Percentiles rank a stretch among this genome's conserved stretches.
Conservation (phyloP, 2,113 vertebrate species). For the Brachyhypopomus occidentalis region DNA sequence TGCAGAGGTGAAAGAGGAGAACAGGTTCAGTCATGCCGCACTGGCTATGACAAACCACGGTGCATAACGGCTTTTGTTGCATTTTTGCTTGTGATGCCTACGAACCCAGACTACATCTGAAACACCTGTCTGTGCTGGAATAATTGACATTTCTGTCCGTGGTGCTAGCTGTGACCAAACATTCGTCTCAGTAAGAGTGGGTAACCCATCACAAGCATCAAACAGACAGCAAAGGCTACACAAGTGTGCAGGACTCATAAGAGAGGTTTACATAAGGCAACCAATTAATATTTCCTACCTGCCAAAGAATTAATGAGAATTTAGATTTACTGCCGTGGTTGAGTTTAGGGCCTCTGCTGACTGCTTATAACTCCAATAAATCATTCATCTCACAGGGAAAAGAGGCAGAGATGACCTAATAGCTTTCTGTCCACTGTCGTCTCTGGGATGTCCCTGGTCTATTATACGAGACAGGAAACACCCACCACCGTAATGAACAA, state of each 20-base stretch:
- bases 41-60: too few species aligned
- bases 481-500: too few species aligned
- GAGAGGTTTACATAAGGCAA: background rate
- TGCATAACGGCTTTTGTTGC: too few species aligned
- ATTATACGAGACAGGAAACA: background rate
- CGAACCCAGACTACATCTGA: background rate
- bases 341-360: constrained; percentile 4
- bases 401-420: background rate
- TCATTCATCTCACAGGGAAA: constrained; percentile 32
- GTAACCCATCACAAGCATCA: constrained; percentile 7
- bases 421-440: background rate
- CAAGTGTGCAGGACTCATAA: constrained; percentile 6
- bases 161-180: background rate
- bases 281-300: constrained; percentile 29
- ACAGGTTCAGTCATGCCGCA: background rate
- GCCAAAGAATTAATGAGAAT: constrained; percentile 35
- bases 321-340: constrained; percentile 12
- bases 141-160: background rate
- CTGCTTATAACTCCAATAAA: constrained; percentile 8
- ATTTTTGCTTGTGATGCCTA: too few species aligned
- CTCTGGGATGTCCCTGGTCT: background rate
- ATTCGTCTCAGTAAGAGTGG: constrained; percentile 7
- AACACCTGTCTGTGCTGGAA: background rate
- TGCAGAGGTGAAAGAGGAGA: constrained; percentile 55
- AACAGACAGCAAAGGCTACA: background rate